Base-by-base conservation (phyloP, 2,113 vertebrate species). In the Tragulus kanchil region DNA sequence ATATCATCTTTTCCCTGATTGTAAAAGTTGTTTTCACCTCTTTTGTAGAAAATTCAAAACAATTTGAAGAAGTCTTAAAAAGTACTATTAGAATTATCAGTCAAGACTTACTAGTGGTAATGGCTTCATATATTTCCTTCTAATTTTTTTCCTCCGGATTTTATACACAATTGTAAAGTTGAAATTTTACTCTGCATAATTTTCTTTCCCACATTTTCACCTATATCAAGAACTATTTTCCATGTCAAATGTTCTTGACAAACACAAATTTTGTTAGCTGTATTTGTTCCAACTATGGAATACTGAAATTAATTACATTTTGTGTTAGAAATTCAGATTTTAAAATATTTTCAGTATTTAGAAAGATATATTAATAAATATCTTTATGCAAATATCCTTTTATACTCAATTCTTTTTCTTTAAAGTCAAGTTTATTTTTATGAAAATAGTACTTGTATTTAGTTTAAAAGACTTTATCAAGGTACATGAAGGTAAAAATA, bases 371-470 rank as follows among this genome's bases (percentile, higher is more conserved):
- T 77, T 84, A 48, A 78, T 56, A 45, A 62, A 52, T 6, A 65
- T 61, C 6, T 90, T 92, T 56, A 61, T 79, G n/a, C 6, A 67
- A 12, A 56, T 89, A 86, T 42, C 31, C 8, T 71, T 96, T 78
- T 31, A 69, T 71, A 78, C 1, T 67, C 45, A 8, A 82, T 79
- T 36, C 8, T 88, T 52, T 81, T 56, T 67, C 9, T 56, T 83
- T 71, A 54, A 87, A 85, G 79, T 77, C 21, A 15, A 58, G 59
- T 88, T 93, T 87, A 81, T 62, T 86, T 96, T 95, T 59, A 13
- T 88, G 59, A 96, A 85, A 90, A 67, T 56, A 84, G 58, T 61
- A 28, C 0, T 50, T 45, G n/a, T 5, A n/a, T 8, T 88, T 65
- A 36, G 25, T 79, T 94, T 62, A 45, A 97, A 93, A 90, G 15